A percentile compares a stretch with the other conserved stretches of the same genome.
Evolutionary conservation across 2,888 invertebrate genomes (phyloP).

Genomic region (Philonicus albiceps): DNA sequence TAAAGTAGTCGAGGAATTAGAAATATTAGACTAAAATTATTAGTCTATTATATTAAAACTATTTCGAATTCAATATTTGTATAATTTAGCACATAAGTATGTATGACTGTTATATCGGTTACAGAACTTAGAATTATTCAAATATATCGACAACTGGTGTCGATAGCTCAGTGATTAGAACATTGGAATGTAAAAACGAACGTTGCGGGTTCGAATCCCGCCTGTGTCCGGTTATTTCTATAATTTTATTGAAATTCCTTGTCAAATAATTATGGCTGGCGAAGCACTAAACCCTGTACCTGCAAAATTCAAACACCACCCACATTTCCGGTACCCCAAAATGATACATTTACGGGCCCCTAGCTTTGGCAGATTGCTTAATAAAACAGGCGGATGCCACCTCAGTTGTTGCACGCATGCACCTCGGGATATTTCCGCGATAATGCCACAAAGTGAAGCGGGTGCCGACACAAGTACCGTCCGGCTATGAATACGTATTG

Average conservation of each 20-base stretch:
- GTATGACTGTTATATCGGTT: too few relatives aligned
- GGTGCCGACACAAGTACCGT: not conserved
- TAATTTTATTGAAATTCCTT: not conserved
- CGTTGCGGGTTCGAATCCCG: too few relatives aligned
- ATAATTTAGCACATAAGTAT: too few relatives aligned
- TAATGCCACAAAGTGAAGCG: constrained; percentile 9
- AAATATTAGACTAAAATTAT: too few relatives aligned
- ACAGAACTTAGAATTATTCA: too few relatives aligned
- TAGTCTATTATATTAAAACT: too few relatives aligned
- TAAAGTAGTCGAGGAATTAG: too few relatives aligned
- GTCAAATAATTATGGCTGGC: not conserved
- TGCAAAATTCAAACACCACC: not conserved
- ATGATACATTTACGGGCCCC: not conserved
- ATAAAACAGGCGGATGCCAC: not conserved
- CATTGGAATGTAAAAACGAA: too few relatives aligned
- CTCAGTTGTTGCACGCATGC: constrained; percentile 13
- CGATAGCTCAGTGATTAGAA: too few relatives aligned
- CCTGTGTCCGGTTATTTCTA: too few relatives aligned
- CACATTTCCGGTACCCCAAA: not conserved
- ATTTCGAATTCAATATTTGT: too few relatives aligned
- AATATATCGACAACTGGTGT: too few relatives aligned
- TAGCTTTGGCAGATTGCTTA: not conserved
- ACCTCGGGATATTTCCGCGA: not conserved
- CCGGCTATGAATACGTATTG: not conserved
- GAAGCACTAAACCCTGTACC: not conserved